Evolutionary conservation across 2,797 vertebrate genomes (phyloP).

Genomic region (Protosalanx chinensis): DNA sequence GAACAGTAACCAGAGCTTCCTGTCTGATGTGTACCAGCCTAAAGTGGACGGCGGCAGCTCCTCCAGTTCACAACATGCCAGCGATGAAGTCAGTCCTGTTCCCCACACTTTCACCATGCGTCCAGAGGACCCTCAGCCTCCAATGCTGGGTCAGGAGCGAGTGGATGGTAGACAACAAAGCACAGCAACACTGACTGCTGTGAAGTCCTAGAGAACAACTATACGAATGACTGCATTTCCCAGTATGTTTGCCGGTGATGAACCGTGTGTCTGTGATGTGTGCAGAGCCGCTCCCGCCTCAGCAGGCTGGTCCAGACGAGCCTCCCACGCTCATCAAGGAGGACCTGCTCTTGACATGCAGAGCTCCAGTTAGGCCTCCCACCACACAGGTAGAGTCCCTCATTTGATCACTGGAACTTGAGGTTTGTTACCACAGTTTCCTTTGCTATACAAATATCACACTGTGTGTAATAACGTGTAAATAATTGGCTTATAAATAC

Average conservation of each 20-base stretch:
- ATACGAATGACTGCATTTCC: background rate
- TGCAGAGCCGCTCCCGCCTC: conserved; percentile 68
- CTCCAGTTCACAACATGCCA: conserved; percentile 92
- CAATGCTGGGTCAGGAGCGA: conserved; percentile 93
- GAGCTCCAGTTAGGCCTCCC: conserved; percentile 70
- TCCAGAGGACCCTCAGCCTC: conserved; percentile 92
- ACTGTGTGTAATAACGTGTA: background rate
- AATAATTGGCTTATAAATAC: background rate
- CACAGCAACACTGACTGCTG: background rate
- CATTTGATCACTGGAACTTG: background rate
- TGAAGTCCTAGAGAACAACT: background rate
- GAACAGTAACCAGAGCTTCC: conserved; percentile 97
- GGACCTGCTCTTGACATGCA: conserved; percentile 80
- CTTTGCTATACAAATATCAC: background rate
- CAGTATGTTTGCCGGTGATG: background rate
- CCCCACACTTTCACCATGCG: conserved; percentile 85
- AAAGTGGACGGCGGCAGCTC: conserved; percentile 96
- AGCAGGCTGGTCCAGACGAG: conserved; percentile 91
- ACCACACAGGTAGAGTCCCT: conserved; percentile 56
- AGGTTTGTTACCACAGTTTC: background rate
- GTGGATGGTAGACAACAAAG: conserved; percentile 78
- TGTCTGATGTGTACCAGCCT: conserved; percentile 90
- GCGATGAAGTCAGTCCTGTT: conserved; percentile 82
- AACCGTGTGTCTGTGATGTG: conserved; percentile 47
- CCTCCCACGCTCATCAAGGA: conserved; percentile 98